Base-by-base conservation (phyloP, 2,113 vertebrate species). In the Ardeotis arabs region DNA sequence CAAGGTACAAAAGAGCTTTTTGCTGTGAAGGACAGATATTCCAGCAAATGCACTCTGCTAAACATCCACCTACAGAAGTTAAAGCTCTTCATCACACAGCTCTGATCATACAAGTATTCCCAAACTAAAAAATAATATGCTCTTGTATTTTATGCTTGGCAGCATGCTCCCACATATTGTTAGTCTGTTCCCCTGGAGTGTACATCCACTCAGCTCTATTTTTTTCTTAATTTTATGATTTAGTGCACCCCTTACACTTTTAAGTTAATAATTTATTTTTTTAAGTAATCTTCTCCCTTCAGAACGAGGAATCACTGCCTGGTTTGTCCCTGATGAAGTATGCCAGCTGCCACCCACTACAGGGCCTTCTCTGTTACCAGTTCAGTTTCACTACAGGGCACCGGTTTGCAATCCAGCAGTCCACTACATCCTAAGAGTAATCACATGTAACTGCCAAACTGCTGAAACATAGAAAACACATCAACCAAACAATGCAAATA, bases 1-100 rank as follows among this genome's bases (percentile, higher is more conserved):
- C 27, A 76, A 93, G 83, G 80, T 73, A 90, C 92, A 96, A 92
- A 96, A 84, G 87, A 90, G 44, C 64, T 87, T 77, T 87, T 81
- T 92, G 63, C 74, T 63, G 8, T 64, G 74, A 97, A 94, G 94
- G 93, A 95, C 87, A 93, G 39, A 35, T 89, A 92, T 55, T 75
- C 21, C 79, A 89, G 80, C 75, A 94, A 95, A 88, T 68, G 91
- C 25, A 89, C 35, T 87, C 77, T 80, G 63, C 41, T 93, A 76
- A 95, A 84, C 25, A 83, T 50, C 39, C 29, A 78, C 27, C 80
- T 90, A 58, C 25, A 52, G 60, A 81, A 92, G 60, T 67, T 87
- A 91, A 87, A 92, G 72, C 64, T 84, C 66, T 86, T 94, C 47
- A 81, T 89, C 92, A 82, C 53, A 66, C 41, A 75, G 35, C 59